phyloP scores from a whole-genome alignment of 2,113 vertebrate genomes.

The Rissa tridactyla region DNA sequence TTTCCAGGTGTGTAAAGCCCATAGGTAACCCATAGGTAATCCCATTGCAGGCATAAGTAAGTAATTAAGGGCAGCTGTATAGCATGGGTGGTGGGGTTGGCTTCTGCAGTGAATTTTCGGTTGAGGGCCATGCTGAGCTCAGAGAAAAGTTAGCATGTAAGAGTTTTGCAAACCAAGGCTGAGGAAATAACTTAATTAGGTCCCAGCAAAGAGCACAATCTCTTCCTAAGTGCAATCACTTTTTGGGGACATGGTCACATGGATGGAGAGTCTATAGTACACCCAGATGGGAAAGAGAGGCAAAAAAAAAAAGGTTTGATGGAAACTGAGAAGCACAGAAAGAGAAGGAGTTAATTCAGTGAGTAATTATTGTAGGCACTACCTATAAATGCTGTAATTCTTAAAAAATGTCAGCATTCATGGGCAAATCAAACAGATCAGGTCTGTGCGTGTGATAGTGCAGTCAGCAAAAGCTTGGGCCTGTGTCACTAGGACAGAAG shows the following conservation, averaged over 20 bases:
- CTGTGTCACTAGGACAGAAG: neutral
- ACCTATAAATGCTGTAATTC: conserved; percentile 15
- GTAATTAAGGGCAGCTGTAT: neutral
- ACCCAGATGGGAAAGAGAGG: neutral
- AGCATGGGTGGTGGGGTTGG: accelerated
- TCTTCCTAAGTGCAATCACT: neutral
- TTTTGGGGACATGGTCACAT: neutral
- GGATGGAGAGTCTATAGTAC: neutral
- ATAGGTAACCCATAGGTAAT: neutral
- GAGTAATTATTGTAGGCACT: neutral
- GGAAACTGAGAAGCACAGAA: neutral
- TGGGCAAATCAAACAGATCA: conserved; percentile 3
- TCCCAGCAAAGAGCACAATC: neutral
- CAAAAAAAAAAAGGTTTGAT: neutral
- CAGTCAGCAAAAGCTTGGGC: conserved; percentile 3
- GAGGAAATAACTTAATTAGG: neutral
- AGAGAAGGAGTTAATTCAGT: neutral
- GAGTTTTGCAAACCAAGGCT: neutral
- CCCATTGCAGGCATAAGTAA: neutral
- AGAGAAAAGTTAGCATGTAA: neutral
- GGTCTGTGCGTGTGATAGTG: neutral
- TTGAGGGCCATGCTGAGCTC: neutral
- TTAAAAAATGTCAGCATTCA: conserved; percentile 20
- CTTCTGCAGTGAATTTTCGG: neutral
- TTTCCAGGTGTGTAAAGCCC: neutral